phyloP scores from a whole-genome alignment of 2,113 vertebrate genomes.

The Dicerorhinus sumatrensis region DNA sequence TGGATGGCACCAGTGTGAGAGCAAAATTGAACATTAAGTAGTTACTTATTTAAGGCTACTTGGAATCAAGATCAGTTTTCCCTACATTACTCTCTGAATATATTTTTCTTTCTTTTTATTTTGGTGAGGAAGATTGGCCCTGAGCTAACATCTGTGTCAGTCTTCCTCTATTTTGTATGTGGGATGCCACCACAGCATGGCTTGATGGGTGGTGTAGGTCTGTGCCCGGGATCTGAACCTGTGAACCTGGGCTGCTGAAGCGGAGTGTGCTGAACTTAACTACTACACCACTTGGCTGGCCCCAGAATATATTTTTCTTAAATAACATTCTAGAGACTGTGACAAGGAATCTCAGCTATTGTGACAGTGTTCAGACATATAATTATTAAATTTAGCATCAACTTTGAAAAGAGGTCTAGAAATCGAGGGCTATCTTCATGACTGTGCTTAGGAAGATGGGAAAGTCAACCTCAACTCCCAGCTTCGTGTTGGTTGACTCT shows the following conservation, averaged over 20 bases:
- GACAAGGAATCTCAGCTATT: neutral
- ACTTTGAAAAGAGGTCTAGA: neutral
- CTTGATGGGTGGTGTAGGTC: too few species aligned
- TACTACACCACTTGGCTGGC: too few species aligned
- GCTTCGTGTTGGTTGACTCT: neutral
- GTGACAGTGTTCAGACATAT: neutral
- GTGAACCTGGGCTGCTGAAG: too few species aligned
- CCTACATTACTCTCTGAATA: too few species aligned
- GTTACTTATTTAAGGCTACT: neutral
- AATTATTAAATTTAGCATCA: neutral
- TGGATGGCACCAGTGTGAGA: neutral
- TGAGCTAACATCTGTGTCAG: too few species aligned
- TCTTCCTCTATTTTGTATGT: too few species aligned
- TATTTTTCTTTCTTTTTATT: neutral
- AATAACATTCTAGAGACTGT: neutral
- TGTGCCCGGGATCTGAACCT: too few species aligned
- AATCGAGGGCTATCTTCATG: neutral
- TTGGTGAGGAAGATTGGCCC: too few species aligned
- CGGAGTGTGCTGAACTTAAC: too few species aligned
- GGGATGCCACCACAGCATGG: too few species aligned
- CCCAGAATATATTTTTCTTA: neutral
- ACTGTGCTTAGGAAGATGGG: neutral
- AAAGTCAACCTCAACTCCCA: too few species aligned
- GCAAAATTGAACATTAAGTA: neutral
- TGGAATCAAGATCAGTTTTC: neutral